phyloP scores from a whole-genome alignment of 1,140 invertebrate species.

The Platyscapa corneri region DNA sequence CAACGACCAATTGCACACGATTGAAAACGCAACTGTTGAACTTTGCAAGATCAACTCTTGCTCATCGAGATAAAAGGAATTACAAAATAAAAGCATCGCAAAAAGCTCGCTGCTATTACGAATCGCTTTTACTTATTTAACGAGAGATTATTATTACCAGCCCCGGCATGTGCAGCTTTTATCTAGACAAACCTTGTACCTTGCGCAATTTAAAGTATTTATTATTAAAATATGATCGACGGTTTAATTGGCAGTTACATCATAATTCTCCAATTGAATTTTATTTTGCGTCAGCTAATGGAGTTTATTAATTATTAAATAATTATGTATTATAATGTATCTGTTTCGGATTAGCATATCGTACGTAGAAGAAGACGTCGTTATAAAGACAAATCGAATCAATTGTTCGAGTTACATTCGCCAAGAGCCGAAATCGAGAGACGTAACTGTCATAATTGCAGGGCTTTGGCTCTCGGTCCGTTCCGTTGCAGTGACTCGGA shows the following conservation, averaged over 20 bases:
- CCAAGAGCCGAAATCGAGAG: not conserved
- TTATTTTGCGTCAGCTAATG: not conserved
- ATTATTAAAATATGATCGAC: not conserved
- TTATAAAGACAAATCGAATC: not conserved
- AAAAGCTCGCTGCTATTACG: not conserved
- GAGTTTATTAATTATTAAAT: conserved; percentile 1
- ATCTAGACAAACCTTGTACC: not conserved
- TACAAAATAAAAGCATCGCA: not conserved
- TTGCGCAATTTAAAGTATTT: not conserved
- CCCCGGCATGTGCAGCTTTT: no score
- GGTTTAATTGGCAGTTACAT: no score
- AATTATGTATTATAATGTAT: not conserved
- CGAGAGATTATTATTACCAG: not conserved
- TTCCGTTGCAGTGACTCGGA: not conserved
- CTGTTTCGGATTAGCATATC: not conserved
- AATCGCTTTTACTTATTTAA: not conserved
- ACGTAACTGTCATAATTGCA: no score
- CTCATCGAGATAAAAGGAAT: no score
- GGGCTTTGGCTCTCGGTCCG: no score
- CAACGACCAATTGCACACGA: no score
- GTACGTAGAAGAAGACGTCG: not conserved
- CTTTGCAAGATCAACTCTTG: no score
- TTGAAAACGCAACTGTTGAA: no score
- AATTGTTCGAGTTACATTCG: not conserved
- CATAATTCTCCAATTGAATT: not conserved